phyloP scores from a whole-genome alignment of 2,888 invertebrate genomes.

The Octonoba sinensis region DNA sequence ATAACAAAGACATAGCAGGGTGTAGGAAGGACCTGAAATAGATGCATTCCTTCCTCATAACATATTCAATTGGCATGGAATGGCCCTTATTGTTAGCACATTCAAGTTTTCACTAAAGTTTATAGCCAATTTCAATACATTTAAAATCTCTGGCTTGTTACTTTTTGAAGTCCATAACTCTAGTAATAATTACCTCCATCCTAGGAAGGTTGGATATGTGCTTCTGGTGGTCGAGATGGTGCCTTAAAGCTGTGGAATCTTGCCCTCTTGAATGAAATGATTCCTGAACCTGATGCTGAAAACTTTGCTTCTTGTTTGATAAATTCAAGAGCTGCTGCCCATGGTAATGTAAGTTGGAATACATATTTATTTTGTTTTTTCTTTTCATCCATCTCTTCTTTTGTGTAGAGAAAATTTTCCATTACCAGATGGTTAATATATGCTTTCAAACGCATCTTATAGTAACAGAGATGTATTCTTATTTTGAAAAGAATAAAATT shows the following conservation, averaged over 20 bases:
- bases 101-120: no score
- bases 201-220: conserved; percentile 42
- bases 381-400: no score
- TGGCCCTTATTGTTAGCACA: no score
- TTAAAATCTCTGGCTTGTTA: not conserved
- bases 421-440: no score
- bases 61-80: no score
- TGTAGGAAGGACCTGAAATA: no score
- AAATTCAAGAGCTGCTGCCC: conserved; percentile 26
- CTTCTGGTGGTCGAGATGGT: conserved; percentile 56
- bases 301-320: conserved; percentile 15
- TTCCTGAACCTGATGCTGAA: not conserved
- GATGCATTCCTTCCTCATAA: no score
- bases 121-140: not conserved
- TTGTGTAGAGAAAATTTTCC: no score
- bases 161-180: not conserved
- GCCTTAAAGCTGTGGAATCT: conserved; percentile 48
- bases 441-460: no score
- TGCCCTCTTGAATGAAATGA: conserved; percentile 4
- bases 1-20: no score
- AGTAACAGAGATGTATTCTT: no score
- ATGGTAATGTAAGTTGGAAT: conserved; percentile 41
- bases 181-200: not conserved
- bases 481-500: no score
- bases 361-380: not conserved